Evolutionary conservation across 2,113 vertebrate genomes (phyloP), one percentile per base, ranked within the genome.

Genomic region (Colinus virginianus): DNA sequence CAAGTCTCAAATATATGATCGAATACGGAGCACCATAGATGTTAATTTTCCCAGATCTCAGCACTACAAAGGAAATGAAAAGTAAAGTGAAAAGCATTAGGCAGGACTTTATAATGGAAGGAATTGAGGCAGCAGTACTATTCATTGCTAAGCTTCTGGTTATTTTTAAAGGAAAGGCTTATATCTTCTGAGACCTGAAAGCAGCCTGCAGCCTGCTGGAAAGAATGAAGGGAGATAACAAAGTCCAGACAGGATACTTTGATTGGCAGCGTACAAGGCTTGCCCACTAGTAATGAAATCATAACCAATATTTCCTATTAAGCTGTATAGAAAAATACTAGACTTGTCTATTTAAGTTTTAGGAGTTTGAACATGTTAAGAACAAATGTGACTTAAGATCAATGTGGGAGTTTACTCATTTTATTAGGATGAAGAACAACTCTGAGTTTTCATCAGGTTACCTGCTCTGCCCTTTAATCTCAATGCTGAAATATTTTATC

Each of bases 141-240:
- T 95, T 96, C 92, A 96, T 67, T 89, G 90, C 92, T 96, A 94
- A 96, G 89, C 94, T 94, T 75, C 58, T 45, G 56, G 81, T 87
- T 93, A 95, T 84, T 95, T 95, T 95, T 94, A 89, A 92, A 94
- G 95, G 94, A 92, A 94, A 84, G 87, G 80, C 87, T 94, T 92
- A 95, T 94, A 94, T 89, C 71, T 93, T 92, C 91, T 70, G 89
- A 90, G 82, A 94, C 81, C 75, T 87, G 87, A 96, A 94, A 94
- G 94, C 84, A 95, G 78, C 25, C 92, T 78, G 69, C 95, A 95
- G 88, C 25, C 91, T 94, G 75, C 89, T 85, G 76, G 61, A 95
- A 91, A 95, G 93, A 95, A 94, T 91, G 51, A 66, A 87, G 42
- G 45, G 61, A 93, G 94, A 93, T 96, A 96, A 96, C 71, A 56